Percentiles rank a stretch among this genome's conserved stretches.
These are phyloP conservation scores for Pseudois nayaur DNA, from an alignment of 2,113 vertebrate species.

Conservation along the genomic window DNA sequence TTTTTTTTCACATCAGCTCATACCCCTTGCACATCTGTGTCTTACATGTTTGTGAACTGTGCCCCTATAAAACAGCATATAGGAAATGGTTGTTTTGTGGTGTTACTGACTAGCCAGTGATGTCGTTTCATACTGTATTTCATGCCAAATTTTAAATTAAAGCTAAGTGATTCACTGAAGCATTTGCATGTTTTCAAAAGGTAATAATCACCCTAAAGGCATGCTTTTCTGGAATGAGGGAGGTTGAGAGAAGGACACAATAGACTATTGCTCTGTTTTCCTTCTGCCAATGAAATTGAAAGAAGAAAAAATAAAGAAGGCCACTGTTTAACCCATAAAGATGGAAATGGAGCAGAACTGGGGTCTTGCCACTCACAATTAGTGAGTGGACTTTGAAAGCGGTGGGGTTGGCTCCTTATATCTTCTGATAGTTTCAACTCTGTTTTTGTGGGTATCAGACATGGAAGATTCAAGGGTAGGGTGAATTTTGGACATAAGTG, in stretches of 20 bases:
- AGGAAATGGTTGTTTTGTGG: neutral
- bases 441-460: constrained; percentile 22
- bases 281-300: neutral
- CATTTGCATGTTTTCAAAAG: constrained; percentile 29
- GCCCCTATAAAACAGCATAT: neutral
- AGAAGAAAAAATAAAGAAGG: neutral
- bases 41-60: neutral
- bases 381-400: neutral
- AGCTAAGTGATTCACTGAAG: neutral
- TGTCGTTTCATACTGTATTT: neutral
- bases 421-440: neutral
- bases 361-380: neutral
- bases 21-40: neutral
- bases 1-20: neutral
- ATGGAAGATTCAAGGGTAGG: constrained; percentile 9
- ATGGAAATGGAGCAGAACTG: neutral
- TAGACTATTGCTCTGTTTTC: neutral
- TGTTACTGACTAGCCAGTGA: neutral
- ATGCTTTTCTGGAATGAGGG: neutral
- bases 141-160: neutral
- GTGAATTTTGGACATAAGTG: constrained; percentile 31
- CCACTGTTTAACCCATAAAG: neutral
- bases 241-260: neutral
- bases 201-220: neutral
- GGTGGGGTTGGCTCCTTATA: neutral